These are phyloP conservation scores for Sinella curviseta DNA, from an alignment of 1,140 invertebrate species.

Conservation along the genomic window DNA sequence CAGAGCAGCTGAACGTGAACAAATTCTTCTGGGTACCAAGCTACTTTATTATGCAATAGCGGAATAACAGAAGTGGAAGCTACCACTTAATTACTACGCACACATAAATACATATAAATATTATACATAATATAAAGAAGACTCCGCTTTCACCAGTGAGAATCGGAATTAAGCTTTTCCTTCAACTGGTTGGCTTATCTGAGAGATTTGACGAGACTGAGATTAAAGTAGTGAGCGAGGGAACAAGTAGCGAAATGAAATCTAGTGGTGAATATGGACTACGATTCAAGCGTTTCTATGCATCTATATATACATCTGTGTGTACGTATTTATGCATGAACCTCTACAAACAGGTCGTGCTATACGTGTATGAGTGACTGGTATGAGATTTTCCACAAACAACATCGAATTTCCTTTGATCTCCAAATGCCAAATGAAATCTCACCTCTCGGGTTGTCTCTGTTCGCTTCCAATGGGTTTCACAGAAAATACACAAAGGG, in stretches of 20 bases:
- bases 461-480: no score
- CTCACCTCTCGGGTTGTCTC: slow-evolving; percentile 1
- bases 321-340: neutral
- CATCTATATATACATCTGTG: neutral
- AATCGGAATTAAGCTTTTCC: neutral
- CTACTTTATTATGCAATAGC: no score
- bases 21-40: no score
- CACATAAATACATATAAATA: no score
- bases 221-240: neutral
- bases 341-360: neutral
- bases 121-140: no score
- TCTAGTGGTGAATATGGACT: no score
- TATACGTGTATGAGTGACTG: neutral
- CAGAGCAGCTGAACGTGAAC: no score
- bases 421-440: slow-evolving; percentile 26
- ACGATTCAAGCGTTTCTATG: no score
- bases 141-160: no score
- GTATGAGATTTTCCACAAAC: slow-evolving; percentile 18
- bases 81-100: no score
- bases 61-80: no score
- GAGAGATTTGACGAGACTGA: neutral
- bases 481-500: neutral
- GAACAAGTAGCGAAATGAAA: no score
- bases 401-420: slow-evolving; percentile 21
- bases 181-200: neutral